Conservation (phyloP, 2,888 invertebrate species). For the Eristalinus aeneus region DNA sequence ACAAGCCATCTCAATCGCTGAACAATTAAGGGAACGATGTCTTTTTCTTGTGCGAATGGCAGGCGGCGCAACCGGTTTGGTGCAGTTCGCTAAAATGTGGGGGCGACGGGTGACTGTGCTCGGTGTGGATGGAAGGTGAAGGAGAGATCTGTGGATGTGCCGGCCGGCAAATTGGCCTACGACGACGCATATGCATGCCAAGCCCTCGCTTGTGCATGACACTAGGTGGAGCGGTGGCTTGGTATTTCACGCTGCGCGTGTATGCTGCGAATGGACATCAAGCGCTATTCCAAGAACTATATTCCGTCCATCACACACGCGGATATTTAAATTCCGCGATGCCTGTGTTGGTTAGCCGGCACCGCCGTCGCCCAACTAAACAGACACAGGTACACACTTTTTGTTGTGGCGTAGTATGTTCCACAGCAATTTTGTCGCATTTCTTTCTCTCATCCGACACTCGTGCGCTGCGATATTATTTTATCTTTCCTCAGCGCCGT, state of each 20-base stretch:
- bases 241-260: neutral
- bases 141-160: neutral
- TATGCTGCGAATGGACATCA: neutral
- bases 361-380: neutral
- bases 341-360: constrained; percentile 24
- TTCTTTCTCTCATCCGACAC: neutral
- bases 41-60: neutral
- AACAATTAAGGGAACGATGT: neutral
- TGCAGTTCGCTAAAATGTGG: neutral
- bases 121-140: too few relatives aligned
- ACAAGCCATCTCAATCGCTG: neutral
- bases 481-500: neutral
- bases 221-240: neutral
- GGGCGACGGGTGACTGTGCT: too few relatives aligned
- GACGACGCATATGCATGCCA: too few relatives aligned
- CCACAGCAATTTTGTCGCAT: constrained; percentile 30
- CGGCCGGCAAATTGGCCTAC: too few relatives aligned
- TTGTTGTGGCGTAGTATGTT: neutral
- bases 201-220: neutral
- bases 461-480: neutral
- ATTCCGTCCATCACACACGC: neutral
- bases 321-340: neutral
- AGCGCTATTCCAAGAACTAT: constrained; percentile 4
- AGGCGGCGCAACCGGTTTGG: constrained; percentile 27
- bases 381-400: neutral